Percentiles rank a stretch among this genome's conserved stretches.
Evolutionary conservation across 2,113 vertebrate species (phyloP).

Genomic region (Lepus americanus): DNA sequence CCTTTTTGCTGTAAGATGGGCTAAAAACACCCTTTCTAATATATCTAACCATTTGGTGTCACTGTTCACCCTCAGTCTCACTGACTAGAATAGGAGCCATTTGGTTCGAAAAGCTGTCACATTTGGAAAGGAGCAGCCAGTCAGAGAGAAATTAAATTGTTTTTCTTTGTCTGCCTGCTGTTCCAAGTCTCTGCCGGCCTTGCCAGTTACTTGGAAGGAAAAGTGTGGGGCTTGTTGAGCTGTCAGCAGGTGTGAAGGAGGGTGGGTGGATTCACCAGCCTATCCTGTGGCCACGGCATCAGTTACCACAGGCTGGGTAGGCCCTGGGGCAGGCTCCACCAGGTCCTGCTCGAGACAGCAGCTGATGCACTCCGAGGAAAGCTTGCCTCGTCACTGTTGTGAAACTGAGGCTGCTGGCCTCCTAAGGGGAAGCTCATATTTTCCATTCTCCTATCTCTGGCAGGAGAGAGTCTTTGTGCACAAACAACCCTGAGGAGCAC

Average conservation of each 20-base stretch:
- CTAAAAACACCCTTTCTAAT: not conserved
- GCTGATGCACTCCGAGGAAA: not conserved
- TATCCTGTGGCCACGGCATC: not conserved
- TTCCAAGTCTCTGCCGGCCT: conserved; percentile 65
- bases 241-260: conserved; percentile 65
- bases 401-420: conserved; percentile 1
- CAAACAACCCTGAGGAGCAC: conserved; percentile 57
- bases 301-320: not conserved
- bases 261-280: not conserved
- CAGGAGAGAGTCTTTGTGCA: conserved; percentile 11
- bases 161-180: conserved; percentile 75
- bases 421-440: not conserved
- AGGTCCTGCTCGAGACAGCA: not conserved
- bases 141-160: conserved; percentile 64
- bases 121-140: conserved; percentile 68
- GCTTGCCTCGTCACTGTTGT: not conserved
- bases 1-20: not conserved
- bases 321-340: not conserved
- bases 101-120: conserved; percentile 76
- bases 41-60: conserved; percentile 76
- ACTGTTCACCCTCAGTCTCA: conserved; percentile 66
- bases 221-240: conserved; percentile 66
- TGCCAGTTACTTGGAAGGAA: conserved; percentile 59
- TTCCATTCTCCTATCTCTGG: conserved; percentile 53
- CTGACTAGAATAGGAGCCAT: conserved; percentile 65